A percentile compares a stretch with the other conserved stretches of the same genome.
Conservation (phyloP, 53 echinoderm and acorn worm species). For the Henricia sp. region DNA sequence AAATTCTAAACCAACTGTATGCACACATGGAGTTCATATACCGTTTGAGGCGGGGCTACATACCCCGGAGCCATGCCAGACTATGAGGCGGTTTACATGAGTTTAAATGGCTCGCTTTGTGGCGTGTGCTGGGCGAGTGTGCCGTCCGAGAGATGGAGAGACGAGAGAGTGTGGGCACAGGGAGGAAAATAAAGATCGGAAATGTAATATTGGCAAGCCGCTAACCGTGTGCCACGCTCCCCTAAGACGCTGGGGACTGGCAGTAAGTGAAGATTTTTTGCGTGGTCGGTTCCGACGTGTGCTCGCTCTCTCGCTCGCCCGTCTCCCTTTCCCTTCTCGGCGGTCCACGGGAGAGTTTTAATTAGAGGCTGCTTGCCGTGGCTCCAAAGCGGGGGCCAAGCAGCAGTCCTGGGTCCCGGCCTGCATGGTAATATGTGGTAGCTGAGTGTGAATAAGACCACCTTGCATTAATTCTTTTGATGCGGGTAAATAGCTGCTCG, state of each 20-base stretch:
- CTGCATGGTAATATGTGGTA: constrained; percentile 52
- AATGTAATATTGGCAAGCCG: constrained; percentile 63
- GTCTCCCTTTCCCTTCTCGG: constrained; percentile 41
- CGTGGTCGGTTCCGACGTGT: constrained; percentile 60
- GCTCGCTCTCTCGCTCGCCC: constrained; percentile 31
- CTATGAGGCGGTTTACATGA: constrained; percentile 50
- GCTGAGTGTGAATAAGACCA: constrained; percentile 62
- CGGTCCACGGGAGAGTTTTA: constrained; percentile 48
- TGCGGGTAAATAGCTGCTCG: constrained; percentile 60
- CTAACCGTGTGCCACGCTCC: constrained; percentile 64
- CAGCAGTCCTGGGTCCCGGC: constrained; percentile 27
- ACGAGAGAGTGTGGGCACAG: constrained; percentile 14
- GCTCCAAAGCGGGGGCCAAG: constrained; percentile 34
- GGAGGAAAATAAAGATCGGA: constrained; percentile 51
- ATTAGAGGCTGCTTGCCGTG: constrained; percentile 49
- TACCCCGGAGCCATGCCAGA: constrained; percentile 29
- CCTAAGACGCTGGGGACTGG: constrained; percentile 49
- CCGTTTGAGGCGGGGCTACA: constrained; percentile 46
- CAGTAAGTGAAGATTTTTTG: constrained; percentile 60
- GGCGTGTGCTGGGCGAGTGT: constrained; percentile 50
- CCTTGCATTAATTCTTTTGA: constrained; percentile 66
- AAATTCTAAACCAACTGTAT: constrained; percentile 29
- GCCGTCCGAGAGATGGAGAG: constrained; percentile 35
- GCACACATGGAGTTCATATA: constrained; percentile 40
- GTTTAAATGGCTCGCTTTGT: constrained; percentile 52